phyloP scores from a whole-genome alignment of 2,797 vertebrate species.

The Phyllotis vaccarum region DNA sequence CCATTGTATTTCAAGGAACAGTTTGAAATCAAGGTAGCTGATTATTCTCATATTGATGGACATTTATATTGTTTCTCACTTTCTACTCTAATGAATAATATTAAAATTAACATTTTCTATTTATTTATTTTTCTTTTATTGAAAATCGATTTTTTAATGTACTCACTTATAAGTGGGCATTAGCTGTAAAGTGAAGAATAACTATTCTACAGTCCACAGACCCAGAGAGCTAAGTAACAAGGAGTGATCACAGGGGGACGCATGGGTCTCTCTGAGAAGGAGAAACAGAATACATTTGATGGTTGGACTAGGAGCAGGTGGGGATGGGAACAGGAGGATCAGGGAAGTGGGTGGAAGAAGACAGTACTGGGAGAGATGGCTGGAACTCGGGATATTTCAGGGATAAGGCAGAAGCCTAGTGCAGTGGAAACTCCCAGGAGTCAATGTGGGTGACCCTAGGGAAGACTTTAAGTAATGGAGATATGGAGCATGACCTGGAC shows the following conservation, averaged over 20 bases:
- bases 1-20: constrained; percentile 35
- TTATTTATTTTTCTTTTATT: neutral
- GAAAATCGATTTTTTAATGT: neutral
- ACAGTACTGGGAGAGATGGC: neutral
- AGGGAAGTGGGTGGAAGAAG: neutral
- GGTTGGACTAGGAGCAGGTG: neutral
- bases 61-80: constrained; percentile 49
- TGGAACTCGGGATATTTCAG: neutral
- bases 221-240: neutral
- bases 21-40: neutral
- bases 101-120: constrained; percentile 6
- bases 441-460: neutral
- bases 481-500: neutral
- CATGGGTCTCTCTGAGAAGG: neutral
- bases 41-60: neutral
- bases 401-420: neutral
- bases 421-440: neutral
- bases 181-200: neutral
- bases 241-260: neutral
- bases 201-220: neutral
- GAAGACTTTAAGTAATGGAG: neutral
- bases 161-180: neutral
- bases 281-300: neutral
- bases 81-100: constrained; percentile 57
- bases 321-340: neutral